Base-by-base conservation (phyloP, 2,888 invertebrate genomes). In the Heliconius sara region DNA sequence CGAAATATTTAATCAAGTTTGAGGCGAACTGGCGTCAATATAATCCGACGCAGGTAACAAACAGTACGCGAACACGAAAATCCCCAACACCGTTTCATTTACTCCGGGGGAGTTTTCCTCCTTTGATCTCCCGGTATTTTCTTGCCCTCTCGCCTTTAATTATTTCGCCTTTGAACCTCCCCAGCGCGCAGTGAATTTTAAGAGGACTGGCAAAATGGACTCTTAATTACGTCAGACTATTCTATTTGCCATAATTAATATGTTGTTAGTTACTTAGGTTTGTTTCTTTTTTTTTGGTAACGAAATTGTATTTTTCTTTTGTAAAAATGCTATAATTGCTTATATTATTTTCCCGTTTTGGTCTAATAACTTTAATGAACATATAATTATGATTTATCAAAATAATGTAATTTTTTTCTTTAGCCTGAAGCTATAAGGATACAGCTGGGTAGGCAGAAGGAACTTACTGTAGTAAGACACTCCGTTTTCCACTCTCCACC, bases 231-330 rank as follows among this genome's bases (percentile, higher is more conserved):
- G 88, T 86, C 88, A 84, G 87, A 85, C 89, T 88, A 88, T 92
- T 92, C 91, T 91, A 92, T 93, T 92, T 91, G 91, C 89, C 90
- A 93, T 93, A 91, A 93, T 93, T 93, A 93, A 92, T 93, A 90
- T 89, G 88, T 91, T 90, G 88, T 74, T 74, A 63, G 74, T 63
- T 47, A 25, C 16, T 39, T 84, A 84, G 85, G 70, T 79, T 82
- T 82, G 19, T 16, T 65, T 43, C 25, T 43, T 74, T 79, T 76
- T 80, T 52, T 70, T 19, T 57, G 47, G 47, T 47, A n/a, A 70
- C 16, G 13, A 47, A 66, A 67, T 39, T 4, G 19, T 22, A n/a
- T 73, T 67, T 34, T 67, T 67, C 3, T 22, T 67, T 67, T 19
- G 3, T 67, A 27, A 34, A 34, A 67, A 34, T 34, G 22, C 30